A percentile compares a stretch with the other conserved stretches of the same genome.
phyloP scores from a whole-genome alignment of 1,140 invertebrate genomes.

The Papilio dardanus region DNA sequence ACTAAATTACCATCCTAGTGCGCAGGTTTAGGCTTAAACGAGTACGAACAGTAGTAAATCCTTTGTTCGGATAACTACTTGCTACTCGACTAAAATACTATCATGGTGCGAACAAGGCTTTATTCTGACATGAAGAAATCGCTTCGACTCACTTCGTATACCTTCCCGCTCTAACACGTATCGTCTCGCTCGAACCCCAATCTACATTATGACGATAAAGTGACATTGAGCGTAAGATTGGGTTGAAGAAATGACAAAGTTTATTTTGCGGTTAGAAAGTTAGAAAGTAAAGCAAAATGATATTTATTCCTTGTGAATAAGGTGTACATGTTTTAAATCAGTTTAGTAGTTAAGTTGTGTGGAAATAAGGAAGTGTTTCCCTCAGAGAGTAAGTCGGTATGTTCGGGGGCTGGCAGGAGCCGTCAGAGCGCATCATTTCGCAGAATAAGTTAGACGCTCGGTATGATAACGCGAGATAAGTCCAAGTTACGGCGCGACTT shows the following conservation, averaged over 20 bases:
- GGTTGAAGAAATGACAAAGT: conserved; percentile 36
- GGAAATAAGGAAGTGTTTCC: conserved; percentile 45
- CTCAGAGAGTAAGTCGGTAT: conserved; percentile 46
- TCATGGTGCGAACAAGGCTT: too few relatives aligned
- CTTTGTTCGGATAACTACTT: too few relatives aligned
- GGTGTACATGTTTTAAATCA: background rate
- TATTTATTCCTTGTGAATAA: background rate
- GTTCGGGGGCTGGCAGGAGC: conserved; percentile 43
- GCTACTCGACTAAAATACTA: too few relatives aligned
- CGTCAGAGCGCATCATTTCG: conserved; percentile 40
- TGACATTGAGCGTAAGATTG: conserved; percentile 63
- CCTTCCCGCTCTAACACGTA: conserved; percentile 40
- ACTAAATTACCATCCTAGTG: too few relatives aligned
- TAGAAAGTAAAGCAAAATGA: conserved; percentile 26
- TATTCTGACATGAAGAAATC: conserved; percentile 44
- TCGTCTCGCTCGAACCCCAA: conserved; percentile 50
- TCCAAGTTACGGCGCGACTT: conserved; percentile 12
- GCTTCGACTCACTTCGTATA: conserved; percentile 55
- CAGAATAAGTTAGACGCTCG: conserved; percentile 32
- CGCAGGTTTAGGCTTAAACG: too few relatives aligned
- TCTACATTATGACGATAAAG: conserved; percentile 60
- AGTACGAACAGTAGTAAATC: too few relatives aligned
- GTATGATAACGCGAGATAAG: conserved; percentile 19
- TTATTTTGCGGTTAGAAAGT: conserved; percentile 29
- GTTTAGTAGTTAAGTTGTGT: conserved; percentile 32